phyloP scores from a whole-genome alignment of 2,888 invertebrate genomes.

The Eretmocerus hayati region DNA sequence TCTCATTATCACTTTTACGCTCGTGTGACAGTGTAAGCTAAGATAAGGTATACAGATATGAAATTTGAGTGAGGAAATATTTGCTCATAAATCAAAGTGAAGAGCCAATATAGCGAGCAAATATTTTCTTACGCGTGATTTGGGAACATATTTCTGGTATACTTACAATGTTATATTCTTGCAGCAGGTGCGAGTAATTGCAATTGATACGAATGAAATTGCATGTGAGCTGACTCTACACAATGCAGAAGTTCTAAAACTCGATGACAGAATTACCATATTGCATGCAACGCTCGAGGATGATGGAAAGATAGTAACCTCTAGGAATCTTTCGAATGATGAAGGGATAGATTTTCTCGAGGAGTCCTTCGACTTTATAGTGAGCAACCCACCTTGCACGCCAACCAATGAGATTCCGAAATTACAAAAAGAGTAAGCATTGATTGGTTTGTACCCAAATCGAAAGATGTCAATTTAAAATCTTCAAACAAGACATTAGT shows the following conservation, averaged over 20 bases:
- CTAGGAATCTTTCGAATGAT: conserved; percentile 24
- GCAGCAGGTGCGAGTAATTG: conserved; percentile 46
- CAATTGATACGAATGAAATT: conserved; percentile 54
- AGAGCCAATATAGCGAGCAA: too few relatives aligned
- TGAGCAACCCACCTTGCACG: conserved; percentile 65
- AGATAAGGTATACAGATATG: background rate
- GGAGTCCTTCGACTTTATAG: conserved; percentile 53
- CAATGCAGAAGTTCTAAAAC: conserved; percentile 50
- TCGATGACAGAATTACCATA: conserved; percentile 50
- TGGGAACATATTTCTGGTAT: too few relatives aligned
- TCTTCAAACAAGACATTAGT: too few relatives aligned
- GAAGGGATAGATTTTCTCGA: conserved; percentile 29
- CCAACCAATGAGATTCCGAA: conserved; percentile 50
- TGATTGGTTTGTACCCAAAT: too few relatives aligned
- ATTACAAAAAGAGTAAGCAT: conserved; percentile 50
- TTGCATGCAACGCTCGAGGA: conserved; percentile 48
- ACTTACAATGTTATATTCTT: background rate
- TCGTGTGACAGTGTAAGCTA: conserved; percentile 26
- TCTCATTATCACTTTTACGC: conserved; percentile 54
- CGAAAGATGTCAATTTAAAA: too few relatives aligned
- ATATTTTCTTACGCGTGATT: too few relatives aligned
- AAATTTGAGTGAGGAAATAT: too few relatives aligned
- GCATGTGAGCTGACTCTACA: conserved; percentile 55
- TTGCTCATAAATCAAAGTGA: too few relatives aligned
- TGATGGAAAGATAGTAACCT: conserved; percentile 34